These are phyloP conservation scores for Prionailurus bengalensis DNA, from an alignment of 2,113 vertebrate genomes.

Conservation along the genomic window DNA sequence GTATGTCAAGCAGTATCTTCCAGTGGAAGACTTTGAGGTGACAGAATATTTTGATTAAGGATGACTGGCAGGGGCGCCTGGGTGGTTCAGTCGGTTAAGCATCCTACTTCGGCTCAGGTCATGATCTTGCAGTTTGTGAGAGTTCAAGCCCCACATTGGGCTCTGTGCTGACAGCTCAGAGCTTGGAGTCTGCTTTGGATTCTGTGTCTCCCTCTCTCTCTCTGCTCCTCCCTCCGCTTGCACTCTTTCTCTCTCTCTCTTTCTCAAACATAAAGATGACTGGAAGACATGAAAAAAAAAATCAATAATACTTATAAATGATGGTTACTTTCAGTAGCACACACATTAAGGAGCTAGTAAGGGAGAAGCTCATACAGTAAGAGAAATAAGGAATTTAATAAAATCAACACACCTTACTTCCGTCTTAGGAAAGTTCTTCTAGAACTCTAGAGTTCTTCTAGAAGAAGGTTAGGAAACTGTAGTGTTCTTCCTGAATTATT, in stretches of 20 bases:
- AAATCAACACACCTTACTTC: background rate
- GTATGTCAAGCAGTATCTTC: slow-evolving; percentile 77
- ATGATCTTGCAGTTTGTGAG: too few relatives aligned
- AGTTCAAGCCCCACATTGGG: too few relatives aligned
- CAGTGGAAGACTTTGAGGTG: slow-evolving; percentile 60
- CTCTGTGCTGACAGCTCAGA: too few relatives aligned
- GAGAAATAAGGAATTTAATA: background rate
- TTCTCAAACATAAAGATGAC: slow-evolving; percentile 50
- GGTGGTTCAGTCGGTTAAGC: too few relatives aligned
- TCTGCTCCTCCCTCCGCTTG: too few relatives aligned
- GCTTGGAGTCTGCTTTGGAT: too few relatives aligned
- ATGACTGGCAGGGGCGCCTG: slow-evolving; percentile 41
- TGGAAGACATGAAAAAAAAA: slow-evolving; percentile 60
- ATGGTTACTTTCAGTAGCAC: slow-evolving; percentile 59
- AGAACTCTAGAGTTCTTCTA: slow-evolving; percentile 12
- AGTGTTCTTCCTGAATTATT: slow-evolving; percentile 3
- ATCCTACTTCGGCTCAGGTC: too few relatives aligned
- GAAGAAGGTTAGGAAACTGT: background rate
- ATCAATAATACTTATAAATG: slow-evolving; percentile 70
- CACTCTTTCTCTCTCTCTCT: too few relatives aligned
- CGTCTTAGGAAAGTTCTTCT: slow-evolving; percentile 20
- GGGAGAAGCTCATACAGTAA: background rate
- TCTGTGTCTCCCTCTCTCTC: too few relatives aligned
- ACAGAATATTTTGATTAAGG: slow-evolving; percentile 65
- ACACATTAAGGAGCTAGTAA: slow-evolving; percentile 30